Evolutionary conservation across 2,113 vertebrate genomes (phyloP).

Genomic region (Choloepus hoffmanni): DNA sequence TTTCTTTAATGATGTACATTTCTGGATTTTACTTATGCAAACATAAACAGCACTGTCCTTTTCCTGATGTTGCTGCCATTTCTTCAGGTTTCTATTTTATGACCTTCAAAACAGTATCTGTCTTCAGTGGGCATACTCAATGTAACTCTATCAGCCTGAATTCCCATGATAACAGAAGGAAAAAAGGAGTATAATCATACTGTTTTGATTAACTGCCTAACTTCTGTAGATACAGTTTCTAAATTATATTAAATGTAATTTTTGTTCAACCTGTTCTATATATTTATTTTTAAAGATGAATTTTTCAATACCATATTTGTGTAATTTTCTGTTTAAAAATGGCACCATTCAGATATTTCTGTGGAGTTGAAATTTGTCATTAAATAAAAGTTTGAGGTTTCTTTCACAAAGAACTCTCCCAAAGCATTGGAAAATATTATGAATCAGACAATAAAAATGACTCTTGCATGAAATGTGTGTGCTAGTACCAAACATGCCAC

Average conservation of each 20-base stretch:
- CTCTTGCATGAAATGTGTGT: neutral
- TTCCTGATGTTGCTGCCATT: neutral
- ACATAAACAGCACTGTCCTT: neutral
- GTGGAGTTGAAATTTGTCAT: neutral
- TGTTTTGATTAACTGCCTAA: neutral
- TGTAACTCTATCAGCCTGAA: neutral
- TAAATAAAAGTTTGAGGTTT: neutral
- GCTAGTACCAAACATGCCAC: neutral
- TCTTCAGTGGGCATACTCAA: neutral
- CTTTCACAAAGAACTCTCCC: neutral
- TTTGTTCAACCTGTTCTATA: neutral
- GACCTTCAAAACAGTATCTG: neutral
- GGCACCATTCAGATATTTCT: neutral
- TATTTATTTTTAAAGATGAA: slow-evolving; percentile 15
- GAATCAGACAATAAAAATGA: neutral
- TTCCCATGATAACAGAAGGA: neutral
- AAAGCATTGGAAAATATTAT: neutral
- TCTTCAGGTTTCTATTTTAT: neutral
- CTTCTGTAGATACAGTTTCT: neutral
- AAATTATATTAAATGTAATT: neutral
- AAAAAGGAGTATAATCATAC: neutral
- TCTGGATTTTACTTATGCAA: neutral
- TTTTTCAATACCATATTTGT: neutral
- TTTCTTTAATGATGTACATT: neutral
- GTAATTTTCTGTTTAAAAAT: slow-evolving; percentile 2